Evolutionary conservation across 2,888 invertebrate genomes (phyloP).

Genomic region (Salpingus planirostris): DNA sequence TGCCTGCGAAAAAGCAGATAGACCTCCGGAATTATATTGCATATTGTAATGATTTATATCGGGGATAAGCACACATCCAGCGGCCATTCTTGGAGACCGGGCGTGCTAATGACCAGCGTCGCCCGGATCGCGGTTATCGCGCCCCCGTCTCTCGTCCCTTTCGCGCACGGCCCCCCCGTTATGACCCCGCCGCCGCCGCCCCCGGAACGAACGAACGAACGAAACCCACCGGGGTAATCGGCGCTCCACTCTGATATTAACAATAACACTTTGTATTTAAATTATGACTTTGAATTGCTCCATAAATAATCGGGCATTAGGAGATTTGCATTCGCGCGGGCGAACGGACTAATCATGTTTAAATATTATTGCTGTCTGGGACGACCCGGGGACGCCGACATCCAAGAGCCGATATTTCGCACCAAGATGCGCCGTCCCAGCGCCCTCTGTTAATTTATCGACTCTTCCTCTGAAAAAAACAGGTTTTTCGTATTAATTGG

Average conservation of each 20-base stretch:
- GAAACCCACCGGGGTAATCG: too few species aligned
- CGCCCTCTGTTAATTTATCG: too few species aligned
- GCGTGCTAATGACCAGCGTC: conserved; percentile 44
- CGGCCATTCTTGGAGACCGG: conserved; percentile 43
- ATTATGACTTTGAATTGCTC: conserved; percentile 44
- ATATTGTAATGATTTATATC: conserved; percentile 45
- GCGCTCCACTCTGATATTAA: conserved; percentile 42
- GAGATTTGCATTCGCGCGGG: conserved; percentile 39
- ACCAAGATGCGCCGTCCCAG: too few species aligned
- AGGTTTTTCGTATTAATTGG: too few species aligned
- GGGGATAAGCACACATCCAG: conserved; percentile 44
- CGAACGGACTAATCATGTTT: conserved; percentile 37
- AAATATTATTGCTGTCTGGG: conserved; percentile 29
- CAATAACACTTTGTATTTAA: conserved; percentile 45
- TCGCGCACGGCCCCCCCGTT: conserved; percentile 14
- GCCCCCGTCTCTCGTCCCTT: conserved; percentile 15
- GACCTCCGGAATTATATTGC: conserved; percentile 45
- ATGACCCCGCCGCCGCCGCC: conserved; percentile 24
- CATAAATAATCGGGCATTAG: conserved; percentile 43
- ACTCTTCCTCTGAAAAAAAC: too few species aligned
- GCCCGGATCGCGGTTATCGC: conserved; percentile 40
- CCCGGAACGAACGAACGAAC: too few species aligned
- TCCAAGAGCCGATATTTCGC: too few species aligned
- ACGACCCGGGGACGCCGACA: too few species aligned
- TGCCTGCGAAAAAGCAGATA: conserved; percentile 43